A percentile compares a stretch with the other conserved stretches of the same genome.
phyloP scores from a whole-genome alignment of 2,888 invertebrate genomes.

The Quadroppia sp. region DNA sequence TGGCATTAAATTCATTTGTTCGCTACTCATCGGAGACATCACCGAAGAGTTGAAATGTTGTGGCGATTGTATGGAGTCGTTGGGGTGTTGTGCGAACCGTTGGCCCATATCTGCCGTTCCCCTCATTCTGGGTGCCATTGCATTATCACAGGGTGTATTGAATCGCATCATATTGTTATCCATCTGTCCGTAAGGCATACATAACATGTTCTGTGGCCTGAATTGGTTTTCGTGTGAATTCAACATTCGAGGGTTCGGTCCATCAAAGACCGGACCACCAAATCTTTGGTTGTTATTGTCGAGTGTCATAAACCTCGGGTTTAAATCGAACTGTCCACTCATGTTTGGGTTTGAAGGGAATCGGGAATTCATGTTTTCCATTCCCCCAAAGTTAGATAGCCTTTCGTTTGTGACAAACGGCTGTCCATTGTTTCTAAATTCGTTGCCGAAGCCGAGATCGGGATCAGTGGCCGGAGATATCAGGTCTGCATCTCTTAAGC shows the following conservation, averaged over 20 bases:
- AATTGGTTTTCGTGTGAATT: constrained; percentile 25
- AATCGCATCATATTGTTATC: constrained; percentile 29
- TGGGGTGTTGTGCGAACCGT: background rate
- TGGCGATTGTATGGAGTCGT: background rate
- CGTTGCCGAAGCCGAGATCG: constrained; percentile 34
- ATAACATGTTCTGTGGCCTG: constrained; percentile 22
- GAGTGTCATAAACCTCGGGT: constrained; percentile 31
- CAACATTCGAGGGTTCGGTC: constrained; percentile 25
- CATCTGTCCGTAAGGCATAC: constrained; percentile 36
- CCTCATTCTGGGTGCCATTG: constrained; percentile 5
- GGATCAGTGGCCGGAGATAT: constrained; percentile 17
- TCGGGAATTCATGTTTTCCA: constrained; percentile 36
- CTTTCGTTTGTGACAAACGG: background rate
- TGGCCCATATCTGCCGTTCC: background rate
- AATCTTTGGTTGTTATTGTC: constrained; percentile 29
- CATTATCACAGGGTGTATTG: constrained; percentile 17
- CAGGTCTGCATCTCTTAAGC: constrained; percentile 62
- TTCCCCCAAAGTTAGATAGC: background rate
- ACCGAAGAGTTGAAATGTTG: constrained; percentile 1
- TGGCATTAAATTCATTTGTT: constrained; percentile 29
- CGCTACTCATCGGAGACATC: constrained; percentile 24
- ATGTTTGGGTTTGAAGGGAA: constrained; percentile 49
- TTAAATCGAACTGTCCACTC: constrained; percentile 35
- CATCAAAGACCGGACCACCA: constrained; percentile 21
- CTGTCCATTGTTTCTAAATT: constrained; percentile 31